Percentiles rank a stretch among this genome's conserved stretches.
Evolutionary conservation across 2,888 invertebrate species (phyloP).

Genomic region (Idaea aversata): DNA sequence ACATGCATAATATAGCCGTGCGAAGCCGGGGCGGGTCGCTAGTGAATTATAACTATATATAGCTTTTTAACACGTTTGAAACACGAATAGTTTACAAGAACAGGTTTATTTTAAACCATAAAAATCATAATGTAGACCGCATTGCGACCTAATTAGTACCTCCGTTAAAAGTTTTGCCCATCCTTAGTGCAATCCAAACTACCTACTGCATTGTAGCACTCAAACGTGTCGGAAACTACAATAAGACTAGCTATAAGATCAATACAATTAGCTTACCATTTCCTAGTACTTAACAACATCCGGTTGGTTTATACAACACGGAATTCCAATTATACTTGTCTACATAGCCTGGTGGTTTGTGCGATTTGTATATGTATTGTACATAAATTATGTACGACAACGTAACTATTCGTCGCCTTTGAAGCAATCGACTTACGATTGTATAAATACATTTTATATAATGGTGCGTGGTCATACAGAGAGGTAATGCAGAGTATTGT

Average conservation of each 20-base stretch:
- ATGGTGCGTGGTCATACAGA: too few species aligned
- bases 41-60: too few species aligned
- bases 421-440: too few species aligned
- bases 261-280: neutral
- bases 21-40: too few species aligned
- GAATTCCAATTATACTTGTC: slow-evolving; percentile 12
- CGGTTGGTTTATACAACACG: neutral
- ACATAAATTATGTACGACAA: neutral
- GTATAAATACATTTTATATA: too few species aligned
- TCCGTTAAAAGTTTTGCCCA: neutral
- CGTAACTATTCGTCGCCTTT: too few species aligned
- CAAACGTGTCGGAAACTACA: neutral
- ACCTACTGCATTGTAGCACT: neutral
- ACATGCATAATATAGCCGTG: too few species aligned
- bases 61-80: too few species aligned
- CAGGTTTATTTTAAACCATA: too few species aligned
- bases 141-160: neutral
- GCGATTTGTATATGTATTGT: neutral
- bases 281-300: neutral
- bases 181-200: neutral
- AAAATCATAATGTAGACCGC: too few species aligned
- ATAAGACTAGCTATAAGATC: neutral
- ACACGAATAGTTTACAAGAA: too few species aligned
- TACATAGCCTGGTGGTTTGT: neutral
- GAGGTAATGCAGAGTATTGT: too few species aligned